Evolutionary conservation across 53 echinoderm and acorn worm species (phyloP).

Genomic region (Temnopleurus reevesii): DNA sequence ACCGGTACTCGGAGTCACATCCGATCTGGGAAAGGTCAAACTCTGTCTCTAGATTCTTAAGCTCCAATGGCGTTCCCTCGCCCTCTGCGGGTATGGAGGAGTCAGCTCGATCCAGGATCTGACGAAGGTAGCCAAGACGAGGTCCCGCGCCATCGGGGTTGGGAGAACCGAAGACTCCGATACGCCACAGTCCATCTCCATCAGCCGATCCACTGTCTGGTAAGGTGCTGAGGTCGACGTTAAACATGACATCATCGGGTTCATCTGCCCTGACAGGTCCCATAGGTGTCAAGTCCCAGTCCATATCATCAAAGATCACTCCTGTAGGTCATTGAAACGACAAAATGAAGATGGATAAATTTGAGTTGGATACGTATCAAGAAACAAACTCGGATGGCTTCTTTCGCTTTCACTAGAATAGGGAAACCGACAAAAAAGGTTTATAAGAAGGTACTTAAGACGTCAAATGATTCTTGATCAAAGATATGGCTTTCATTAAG

Average conservation of each 20-base stretch:
- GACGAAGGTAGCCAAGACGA: conserved; percentile 72
- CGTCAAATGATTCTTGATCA: too few relatives aligned
- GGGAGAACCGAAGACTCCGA: conserved; percentile 82
- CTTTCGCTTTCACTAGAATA: too few relatives aligned
- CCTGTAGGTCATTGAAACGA: conserved; percentile 33
- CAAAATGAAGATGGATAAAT: too few relatives aligned
- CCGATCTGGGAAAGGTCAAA: conserved; percentile 81
- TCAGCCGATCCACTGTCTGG: conserved; percentile 58
- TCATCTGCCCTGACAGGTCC: conserved; percentile 50
- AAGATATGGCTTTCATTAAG: too few relatives aligned
- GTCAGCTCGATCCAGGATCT: conserved; percentile 67
- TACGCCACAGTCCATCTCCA: conserved; percentile 82
- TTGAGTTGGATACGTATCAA: too few relatives aligned
- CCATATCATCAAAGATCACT: conserved; percentile 71
- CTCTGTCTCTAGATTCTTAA: conserved; percentile 54
- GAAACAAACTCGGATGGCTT: too few relatives aligned
- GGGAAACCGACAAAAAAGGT: too few relatives aligned
- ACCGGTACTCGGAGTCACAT: conserved; percentile 78
- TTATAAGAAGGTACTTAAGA: too few relatives aligned
- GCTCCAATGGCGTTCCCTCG: conserved; percentile 61
- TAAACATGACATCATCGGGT: conserved; percentile 51
- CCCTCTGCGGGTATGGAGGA: conserved; percentile 64
- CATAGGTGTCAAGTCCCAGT: conserved; percentile 63
- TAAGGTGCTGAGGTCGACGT: conserved; percentile 57
- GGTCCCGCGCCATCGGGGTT: conserved; percentile 68